Evolutionary conservation across 2,797 vertebrate genomes (phyloP).

Genomic region (Miichthys miiuy): DNA sequence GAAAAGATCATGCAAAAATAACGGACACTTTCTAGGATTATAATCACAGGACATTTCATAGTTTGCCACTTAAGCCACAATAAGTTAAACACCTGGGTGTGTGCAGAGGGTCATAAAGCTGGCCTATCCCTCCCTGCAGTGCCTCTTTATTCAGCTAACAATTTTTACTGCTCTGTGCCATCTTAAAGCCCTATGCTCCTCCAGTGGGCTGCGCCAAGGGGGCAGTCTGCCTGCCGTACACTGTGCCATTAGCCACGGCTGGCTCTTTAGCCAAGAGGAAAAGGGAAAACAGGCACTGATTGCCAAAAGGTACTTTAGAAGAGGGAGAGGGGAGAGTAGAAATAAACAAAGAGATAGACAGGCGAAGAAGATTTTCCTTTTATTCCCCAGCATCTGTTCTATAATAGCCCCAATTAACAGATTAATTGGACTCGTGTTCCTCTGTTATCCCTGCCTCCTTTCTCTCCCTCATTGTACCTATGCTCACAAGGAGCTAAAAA

Average conservation of each 20-base stretch:
- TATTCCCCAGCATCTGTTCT: slow-evolving; percentile 76
- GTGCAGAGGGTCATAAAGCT: slow-evolving; percentile 70
- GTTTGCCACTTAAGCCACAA: slow-evolving; percentile 61
- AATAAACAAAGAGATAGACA: slow-evolving; percentile 74
- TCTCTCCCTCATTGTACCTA: slow-evolving; percentile 40
- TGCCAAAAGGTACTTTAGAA: slow-evolving; percentile 76
- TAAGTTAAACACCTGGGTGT: slow-evolving; percentile 62
- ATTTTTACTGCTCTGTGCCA: slow-evolving; percentile 79
- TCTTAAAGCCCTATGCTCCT: slow-evolving; percentile 75
- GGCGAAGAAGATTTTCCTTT: slow-evolving; percentile 66
- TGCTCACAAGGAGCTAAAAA: slow-evolving; percentile 34
- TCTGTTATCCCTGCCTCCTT: slow-evolving; percentile 38
- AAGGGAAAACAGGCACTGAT: slow-evolving; percentile 67
- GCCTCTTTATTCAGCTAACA: slow-evolving; percentile 77
- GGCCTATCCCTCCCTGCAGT: slow-evolving; percentile 72
- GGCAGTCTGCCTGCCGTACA: slow-evolving; percentile 76
- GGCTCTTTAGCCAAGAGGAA: slow-evolving; percentile 80
- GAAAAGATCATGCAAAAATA: slow-evolving; percentile 25
- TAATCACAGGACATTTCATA: slow-evolving; percentile 53
- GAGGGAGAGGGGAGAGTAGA: slow-evolving; percentile 53
- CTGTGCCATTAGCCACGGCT: slow-evolving; percentile 78
- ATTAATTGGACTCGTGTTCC: slow-evolving; percentile 76
- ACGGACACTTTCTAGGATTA: slow-evolving; percentile 35
- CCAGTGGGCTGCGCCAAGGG: slow-evolving; percentile 79
- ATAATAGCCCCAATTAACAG: slow-evolving; percentile 78